Conservation (phyloP, 53 echinoderm and acorn worm species). For the Apostichopus leukothele region DNA sequence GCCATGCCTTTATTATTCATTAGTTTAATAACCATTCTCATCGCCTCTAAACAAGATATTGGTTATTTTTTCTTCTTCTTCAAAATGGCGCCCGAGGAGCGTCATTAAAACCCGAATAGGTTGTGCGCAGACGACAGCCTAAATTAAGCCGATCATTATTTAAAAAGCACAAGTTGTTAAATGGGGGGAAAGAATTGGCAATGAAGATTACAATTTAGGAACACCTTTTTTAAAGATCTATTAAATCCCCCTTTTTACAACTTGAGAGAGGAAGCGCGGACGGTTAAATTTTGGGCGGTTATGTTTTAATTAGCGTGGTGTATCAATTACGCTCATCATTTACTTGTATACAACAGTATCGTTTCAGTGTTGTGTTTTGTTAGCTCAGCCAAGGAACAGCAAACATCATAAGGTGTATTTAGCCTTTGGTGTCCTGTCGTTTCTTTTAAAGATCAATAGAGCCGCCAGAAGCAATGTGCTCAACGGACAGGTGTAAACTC, state of each 20-base stretch:
- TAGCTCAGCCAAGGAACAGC: slow-evolving; percentile 41
- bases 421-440: slow-evolving; percentile 24
- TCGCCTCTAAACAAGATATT: too few relatives aligned
- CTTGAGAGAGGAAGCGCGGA: not conserved
- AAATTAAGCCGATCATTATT: not conserved
- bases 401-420: slow-evolving; percentile 37
- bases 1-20: too few relatives aligned
- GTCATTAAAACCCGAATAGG: not conserved
- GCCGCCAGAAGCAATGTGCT: slow-evolving; percentile 25
- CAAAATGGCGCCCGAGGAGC: not conserved
- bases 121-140: not conserved
- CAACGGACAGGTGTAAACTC: slow-evolving; percentile 9
- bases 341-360: not conserved
- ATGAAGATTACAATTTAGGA: not conserved
- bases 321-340: slow-evolving; percentile 29
- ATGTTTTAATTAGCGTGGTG: slow-evolving; percentile 19
- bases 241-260: not conserved
- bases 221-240: not conserved
- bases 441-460: slow-evolving; percentile 29
- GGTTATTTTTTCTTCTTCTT: not conserved
- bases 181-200: not conserved
- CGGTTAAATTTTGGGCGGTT: not conserved
- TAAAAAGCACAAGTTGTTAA: not conserved
- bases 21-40: too few relatives aligned
- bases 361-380: slow-evolving; percentile 12